These are phyloP conservation scores for Campoplex capitator DNA, from an alignment of 2,888 invertebrate genomes.

Conservation along the genomic window DNA sequence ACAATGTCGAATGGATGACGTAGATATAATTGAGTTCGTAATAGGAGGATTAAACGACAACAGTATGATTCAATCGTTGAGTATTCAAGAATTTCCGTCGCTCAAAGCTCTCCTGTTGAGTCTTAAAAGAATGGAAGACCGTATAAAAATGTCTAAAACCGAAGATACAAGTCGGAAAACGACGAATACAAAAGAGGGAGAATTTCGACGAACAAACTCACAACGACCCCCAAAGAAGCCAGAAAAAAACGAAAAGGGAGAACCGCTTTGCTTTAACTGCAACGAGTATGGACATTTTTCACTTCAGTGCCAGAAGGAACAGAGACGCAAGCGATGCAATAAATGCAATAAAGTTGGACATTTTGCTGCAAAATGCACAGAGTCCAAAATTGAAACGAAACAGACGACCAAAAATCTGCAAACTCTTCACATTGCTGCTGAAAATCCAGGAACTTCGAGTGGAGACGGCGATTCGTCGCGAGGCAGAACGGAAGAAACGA, in stretches of 20 bases:
- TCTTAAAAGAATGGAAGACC: constrained; percentile 49
- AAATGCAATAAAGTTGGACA: no score
- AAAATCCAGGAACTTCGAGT: no score
- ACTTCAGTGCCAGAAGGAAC: no score
- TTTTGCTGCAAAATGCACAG: no score
- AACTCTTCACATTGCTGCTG: no score
- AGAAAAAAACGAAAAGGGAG: constrained; percentile 39
- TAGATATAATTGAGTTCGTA: constrained; percentile 46
- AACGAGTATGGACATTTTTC: no score
- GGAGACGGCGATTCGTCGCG: no score
- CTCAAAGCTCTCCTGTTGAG: constrained; percentile 44
- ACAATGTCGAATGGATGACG: constrained; percentile 43
- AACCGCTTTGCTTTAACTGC: constrained; percentile 46
- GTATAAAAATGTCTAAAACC: constrained; percentile 4
- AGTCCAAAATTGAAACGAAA: no score
- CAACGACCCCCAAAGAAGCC: constrained; percentile 35
- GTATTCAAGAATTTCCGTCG: constrained; percentile 41
- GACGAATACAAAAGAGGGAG: constrained; percentile 6
- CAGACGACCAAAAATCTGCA: no score
- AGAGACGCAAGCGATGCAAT: no score
- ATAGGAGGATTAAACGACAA: constrained; percentile 43
- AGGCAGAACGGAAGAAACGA: no score
- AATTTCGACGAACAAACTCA: constrained; percentile 5
- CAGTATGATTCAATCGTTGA: constrained; percentile 40
- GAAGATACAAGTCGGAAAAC: constrained; percentile 24